Percentiles rank a stretch among this genome's conserved stretches.
Conservation (phyloP, 1,140 invertebrate species). For the Drosophila rhopaloa region DNA sequence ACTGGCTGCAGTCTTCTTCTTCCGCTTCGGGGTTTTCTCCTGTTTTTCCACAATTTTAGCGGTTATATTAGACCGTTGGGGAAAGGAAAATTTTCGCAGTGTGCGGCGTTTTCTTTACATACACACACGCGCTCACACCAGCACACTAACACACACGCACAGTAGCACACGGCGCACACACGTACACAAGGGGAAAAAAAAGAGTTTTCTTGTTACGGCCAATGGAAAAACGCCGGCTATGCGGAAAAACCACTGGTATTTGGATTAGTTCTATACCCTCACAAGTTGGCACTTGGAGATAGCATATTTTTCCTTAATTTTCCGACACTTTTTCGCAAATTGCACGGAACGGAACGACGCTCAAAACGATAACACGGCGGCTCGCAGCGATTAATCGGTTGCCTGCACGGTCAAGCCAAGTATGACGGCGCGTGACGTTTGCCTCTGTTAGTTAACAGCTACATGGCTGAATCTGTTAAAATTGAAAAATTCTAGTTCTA, state of each 20-base stretch:
- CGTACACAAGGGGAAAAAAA: constrained; percentile 25
- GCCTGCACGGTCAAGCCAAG: constrained; percentile 31
- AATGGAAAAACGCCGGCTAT: constrained; percentile 2
- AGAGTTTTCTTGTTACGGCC: neutral
- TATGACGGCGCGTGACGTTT: too few species aligned
- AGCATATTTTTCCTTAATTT: constrained; percentile 65
- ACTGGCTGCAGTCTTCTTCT: constrained; percentile 85
- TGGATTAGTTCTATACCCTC: constrained; percentile 1
- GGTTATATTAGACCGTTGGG: constrained; percentile 75
- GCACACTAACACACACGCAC: constrained; percentile 3
- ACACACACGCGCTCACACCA: constrained; percentile 42
- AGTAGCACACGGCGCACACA: constrained; percentile 18
- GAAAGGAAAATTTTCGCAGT: constrained; percentile 60
- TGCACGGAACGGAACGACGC: constrained; percentile 70
- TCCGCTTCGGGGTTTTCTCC: constrained; percentile 84
- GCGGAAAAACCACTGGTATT: neutral
- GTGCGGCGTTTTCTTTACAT: constrained; percentile 70
- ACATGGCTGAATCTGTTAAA: neutral
- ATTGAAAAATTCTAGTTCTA: too few species aligned
- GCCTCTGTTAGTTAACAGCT: constrained; percentile 6
- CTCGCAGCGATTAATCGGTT: constrained; percentile 55
- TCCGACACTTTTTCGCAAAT: constrained; percentile 69
- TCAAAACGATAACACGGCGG: constrained; percentile 69
- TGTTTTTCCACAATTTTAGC: constrained; percentile 85
- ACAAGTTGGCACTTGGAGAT: constrained; percentile 37